Percentiles rank a stretch among this genome's conserved stretches.
Evolutionary conservation across 2,888 invertebrate genomes (phyloP).

Genomic region (Agrotis puta): DNA sequence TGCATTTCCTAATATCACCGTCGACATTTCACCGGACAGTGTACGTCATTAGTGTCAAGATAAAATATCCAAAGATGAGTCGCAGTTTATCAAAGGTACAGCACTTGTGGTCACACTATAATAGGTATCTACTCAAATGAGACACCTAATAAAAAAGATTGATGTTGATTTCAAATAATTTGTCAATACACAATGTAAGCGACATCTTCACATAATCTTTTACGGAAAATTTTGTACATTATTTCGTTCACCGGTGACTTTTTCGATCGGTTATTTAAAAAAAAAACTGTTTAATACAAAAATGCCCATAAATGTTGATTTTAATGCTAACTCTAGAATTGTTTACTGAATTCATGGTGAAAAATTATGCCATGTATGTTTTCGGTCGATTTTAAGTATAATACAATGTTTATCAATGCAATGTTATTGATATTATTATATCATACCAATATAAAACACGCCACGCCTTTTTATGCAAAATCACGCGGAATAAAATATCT

Average conservation of each 20-base stretch:
- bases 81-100: too few relatives aligned
- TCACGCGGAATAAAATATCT: conserved; percentile 49
- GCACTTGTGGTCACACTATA: too few relatives aligned
- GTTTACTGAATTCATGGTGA: not conserved
- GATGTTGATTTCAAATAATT: too few relatives aligned
- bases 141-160: too few relatives aligned
- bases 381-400: not conserved
- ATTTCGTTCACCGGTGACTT: not conserved
- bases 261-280: not conserved
- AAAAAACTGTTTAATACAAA: not conserved
- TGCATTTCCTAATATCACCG: too few relatives aligned
- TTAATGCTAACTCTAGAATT: not conserved
- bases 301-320: not conserved
- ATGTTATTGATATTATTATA: conserved; percentile 25
- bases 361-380: not conserved
- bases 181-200: not conserved
- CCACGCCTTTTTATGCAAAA: conserved; percentile 1
- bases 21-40: too few relatives aligned
- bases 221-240: not conserved
- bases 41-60: too few relatives aligned
- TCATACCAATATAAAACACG: conserved; percentile 21
- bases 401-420: conserved; percentile 17
- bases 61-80: too few relatives aligned
- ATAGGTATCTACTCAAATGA: too few relatives aligned
- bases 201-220: not conserved